Conservation (phyloP, 2,797 vertebrate genomes). For the Crocidura indochinensis region DNA sequence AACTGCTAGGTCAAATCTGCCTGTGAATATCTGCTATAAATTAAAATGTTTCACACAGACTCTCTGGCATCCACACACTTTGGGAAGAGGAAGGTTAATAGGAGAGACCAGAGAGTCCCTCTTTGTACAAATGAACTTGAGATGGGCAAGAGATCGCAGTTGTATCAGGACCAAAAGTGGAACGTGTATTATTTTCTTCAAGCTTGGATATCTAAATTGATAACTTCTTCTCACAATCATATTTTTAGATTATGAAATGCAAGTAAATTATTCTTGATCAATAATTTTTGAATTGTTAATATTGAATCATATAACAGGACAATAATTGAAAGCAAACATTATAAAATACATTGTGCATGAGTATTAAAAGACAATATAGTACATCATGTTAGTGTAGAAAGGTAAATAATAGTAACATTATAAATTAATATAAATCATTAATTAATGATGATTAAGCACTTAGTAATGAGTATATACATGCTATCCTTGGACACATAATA, state of each 20-base stretch:
- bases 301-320: slow-evolving; percentile 4
- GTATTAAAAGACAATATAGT: not conserved
- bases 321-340: not conserved
- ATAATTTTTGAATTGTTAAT: not conserved
- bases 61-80: no score
- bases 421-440: not conserved
- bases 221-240: not conserved
- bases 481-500: not conserved
- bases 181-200: not conserved
- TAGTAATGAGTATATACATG: not conserved
- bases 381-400: not conserved
- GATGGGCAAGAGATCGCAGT: no score
- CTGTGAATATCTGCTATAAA: no score
- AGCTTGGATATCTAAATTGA: not conserved
- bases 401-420: not conserved
- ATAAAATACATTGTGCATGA: not conserved
- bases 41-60: no score
- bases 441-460: not conserved
- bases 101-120: no score
- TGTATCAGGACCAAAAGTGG: no score
- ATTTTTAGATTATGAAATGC: not conserved
- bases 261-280: slow-evolving; percentile 19
- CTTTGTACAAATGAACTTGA: no score
- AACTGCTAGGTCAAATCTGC: no score
- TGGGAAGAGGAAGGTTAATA: no score